Evolutionary conservation across 2,888 invertebrate species (phyloP), one percentile per base, ranked within the genome.

Genomic region (Theretra japonica): DNA sequence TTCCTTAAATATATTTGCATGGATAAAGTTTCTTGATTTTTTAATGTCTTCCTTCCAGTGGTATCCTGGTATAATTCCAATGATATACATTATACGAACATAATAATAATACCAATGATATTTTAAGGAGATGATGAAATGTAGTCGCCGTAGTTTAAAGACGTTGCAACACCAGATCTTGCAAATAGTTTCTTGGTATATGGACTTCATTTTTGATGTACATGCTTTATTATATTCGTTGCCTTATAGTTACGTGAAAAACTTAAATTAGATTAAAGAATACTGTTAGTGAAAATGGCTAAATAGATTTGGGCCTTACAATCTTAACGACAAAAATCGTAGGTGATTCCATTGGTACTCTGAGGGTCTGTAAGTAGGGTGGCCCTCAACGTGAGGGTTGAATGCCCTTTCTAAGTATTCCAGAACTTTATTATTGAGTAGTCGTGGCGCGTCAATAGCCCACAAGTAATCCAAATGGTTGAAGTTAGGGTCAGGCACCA

Each of bases 401-500:
- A 78, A 80, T 21, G 71, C 74, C 72, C 33, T 75, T 2, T 74
- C 57, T 6, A 93, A 76, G 23, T 87, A 86, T 17, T 88, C 83
- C 17, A 96, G 73, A 19, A 96, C 73, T 75, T 93, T 91, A 17
- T 94, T 76, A 80, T 96, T 96, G 0, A 97, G 87, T 33, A 96
- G 85, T 68, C 87, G 87, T 0, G 95, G 93, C 0, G 95, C 96
- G 76, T 97, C 95, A 25, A 91, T 92, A 0, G 95, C 96, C 95
- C 95, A 96, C 11, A 97, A 82, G 82, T 96, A 97, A 84, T 97
- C 97, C 50, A 97, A 87, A 82, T 97, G 97, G 83, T 96, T 97
- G 81, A 97, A 97, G 33, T 95, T 91, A 0, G 95, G 88, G 73
- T 94, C 93, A 0, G 96, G 94, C 0, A 97, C 94, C 77, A 95